phyloP scores from a whole-genome alignment of 2,797 vertebrate genomes.

The Gouania willdenowi region DNA sequence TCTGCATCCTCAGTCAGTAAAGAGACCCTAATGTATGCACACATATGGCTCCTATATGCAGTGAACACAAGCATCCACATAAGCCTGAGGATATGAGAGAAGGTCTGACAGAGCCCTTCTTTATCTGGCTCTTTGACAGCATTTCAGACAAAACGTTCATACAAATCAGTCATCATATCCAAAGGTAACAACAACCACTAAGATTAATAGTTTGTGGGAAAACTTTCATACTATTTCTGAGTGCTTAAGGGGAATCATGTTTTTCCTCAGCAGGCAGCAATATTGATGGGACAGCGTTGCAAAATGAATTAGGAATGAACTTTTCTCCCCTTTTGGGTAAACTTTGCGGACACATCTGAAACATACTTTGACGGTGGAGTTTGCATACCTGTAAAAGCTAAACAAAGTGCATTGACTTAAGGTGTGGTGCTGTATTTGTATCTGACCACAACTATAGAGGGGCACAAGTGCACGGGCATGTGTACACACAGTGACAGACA shows the following conservation, averaged over 20 bases:
- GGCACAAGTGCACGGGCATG: constrained; percentile 26
- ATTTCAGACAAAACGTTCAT: constrained; percentile 37
- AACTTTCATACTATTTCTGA: too few relatives aligned
- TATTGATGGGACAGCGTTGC: constrained; percentile 47
- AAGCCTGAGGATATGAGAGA: constrained; percentile 39
- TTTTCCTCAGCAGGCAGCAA: constrained; percentile 29
- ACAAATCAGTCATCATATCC: constrained; percentile 31
- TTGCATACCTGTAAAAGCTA: constrained; percentile 71
- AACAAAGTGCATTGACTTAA: constrained; percentile 73
- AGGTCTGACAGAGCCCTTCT: constrained; percentile 21
- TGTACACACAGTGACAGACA: not conserved
- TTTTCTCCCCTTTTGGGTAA: constrained; percentile 64
- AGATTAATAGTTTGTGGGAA: constrained; percentile 14
- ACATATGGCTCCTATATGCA: constrained; percentile 54
- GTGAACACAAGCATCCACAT: constrained; percentile 36
- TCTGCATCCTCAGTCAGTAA: too few relatives aligned
- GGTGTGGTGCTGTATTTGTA: constrained; percentile 68
- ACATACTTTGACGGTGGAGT: constrained; percentile 56
- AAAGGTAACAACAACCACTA: too few relatives aligned
- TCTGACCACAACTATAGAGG: constrained; percentile 53
- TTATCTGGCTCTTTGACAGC: constrained; percentile 28
- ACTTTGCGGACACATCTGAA: constrained; percentile 67
- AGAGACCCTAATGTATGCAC: too few relatives aligned
- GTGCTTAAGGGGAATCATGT: too few relatives aligned
- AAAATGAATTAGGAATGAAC: constrained; percentile 63